Evolutionary conservation across 2,888 invertebrate genomes (phyloP), one percentile per base, ranked within the genome.

Genomic region (Hedya salicella): DNA sequence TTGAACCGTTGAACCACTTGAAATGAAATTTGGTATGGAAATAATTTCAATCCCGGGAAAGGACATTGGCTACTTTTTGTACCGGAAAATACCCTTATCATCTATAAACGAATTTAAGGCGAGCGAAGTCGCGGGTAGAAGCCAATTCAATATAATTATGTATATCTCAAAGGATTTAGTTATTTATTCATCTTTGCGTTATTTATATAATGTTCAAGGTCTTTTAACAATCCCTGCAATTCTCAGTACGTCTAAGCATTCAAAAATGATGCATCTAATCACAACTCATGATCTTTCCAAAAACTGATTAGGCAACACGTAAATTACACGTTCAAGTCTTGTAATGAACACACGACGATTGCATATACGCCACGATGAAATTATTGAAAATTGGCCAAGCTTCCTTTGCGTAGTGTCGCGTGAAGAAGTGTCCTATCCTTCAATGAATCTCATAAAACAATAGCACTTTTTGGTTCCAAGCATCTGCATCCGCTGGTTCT

Each of bases 331-430:
- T 39, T 42, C 17, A 64, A 64, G 52, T 62, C 42, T 53, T 62
- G 14, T 44, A 36, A 46, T 36, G 8, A 21, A 3, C 16, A 19
- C 14, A 17, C 46, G 42, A 30, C 19, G 19, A 61, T 40, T 66
- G 30, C 40, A 53, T 65, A 17, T 36, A 59, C 44, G 48, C 9
- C 44, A 40, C 32, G 52, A 57, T 25, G 40, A 25, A 61, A 61
- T 66, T 49, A 66, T 60, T 40, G 48, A 66, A 66, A 54, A 66
- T 66, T 66, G 61, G 19, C 61, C 66, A 60, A 54, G 54, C 42
- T 61, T 66, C 66, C 66, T 66, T 14, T 21, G 48, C 39, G 13
- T 36, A 36, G 4, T 25, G 25, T 25, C 25, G 25, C 6, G n/a
- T 9, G 8, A 36, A 11, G 36, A 11, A 36, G 9, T 0, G 36